These are phyloP conservation scores for Myocastor coypus DNA, from an alignment of 2,113 vertebrate species.

Conservation along the genomic window DNA sequence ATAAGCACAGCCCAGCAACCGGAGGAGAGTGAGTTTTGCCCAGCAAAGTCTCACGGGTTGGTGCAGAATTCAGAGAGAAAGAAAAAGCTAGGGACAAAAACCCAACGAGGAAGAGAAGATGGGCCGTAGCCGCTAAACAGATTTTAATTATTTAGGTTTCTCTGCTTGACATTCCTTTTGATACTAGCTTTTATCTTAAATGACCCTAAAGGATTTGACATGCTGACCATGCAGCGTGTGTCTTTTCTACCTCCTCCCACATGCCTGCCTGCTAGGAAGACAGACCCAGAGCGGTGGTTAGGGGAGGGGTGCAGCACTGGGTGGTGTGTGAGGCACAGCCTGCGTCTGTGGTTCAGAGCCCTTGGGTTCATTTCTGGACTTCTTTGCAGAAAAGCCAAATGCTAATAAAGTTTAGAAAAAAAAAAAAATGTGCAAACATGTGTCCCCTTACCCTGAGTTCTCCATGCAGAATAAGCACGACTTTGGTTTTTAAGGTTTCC, in stretches of 20 bases:
- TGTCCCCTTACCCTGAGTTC: neutral
- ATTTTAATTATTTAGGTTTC: conserved; percentile 61
- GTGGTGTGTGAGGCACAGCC: neutral
- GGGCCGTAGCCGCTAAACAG: neutral
- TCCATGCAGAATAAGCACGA: neutral
- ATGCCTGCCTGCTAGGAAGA: neutral
- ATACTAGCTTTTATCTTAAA: conserved; percentile 44
- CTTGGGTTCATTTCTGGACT: neutral
- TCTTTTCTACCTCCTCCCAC: neutral
- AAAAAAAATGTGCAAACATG: neutral
- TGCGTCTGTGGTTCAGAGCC: conserved; percentile 11
- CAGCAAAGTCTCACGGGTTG: conserved; percentile 69
- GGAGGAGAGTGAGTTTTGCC: conserved; percentile 43
- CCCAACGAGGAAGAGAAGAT: conserved; percentile 15
- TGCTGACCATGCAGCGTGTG: neutral
- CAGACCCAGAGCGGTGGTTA: neutral
- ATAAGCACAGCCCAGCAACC: conserved; percentile 76
- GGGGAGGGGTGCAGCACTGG: neutral
- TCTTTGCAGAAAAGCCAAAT: conserved; percentile 59
- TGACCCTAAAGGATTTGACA: conserved; percentile 54
- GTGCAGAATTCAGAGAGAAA: conserved; percentile 55
- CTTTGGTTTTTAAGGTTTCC: conserved; percentile 54
- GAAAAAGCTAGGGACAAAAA: conserved; percentile 44
- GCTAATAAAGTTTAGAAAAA: conserved; percentile 34
- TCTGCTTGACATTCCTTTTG: conserved; percentile 49